phyloP scores from a whole-genome alignment of 2,113 vertebrate species.

The Callospermophilus lateralis region DNA sequence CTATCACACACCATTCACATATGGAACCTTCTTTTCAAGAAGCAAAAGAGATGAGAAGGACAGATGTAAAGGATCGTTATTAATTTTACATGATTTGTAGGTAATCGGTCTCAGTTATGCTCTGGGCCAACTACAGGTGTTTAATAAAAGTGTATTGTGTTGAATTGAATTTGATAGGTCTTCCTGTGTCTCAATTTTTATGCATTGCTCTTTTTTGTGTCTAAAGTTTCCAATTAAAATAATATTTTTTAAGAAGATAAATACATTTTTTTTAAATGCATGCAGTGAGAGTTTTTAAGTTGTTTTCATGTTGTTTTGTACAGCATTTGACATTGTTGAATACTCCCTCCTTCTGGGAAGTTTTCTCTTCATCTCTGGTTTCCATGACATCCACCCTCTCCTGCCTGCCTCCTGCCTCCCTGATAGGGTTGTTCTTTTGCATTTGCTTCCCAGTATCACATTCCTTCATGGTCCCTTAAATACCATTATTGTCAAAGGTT shows the following conservation, averaged over 20 bases:
- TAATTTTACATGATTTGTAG: background rate
- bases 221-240: background rate
- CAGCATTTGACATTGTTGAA: background rate
- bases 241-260: background rate
- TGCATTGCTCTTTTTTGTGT: background rate
- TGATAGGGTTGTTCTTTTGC: background rate
- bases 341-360: background rate
- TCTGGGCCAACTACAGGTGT: background rate
- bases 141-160: background rate
- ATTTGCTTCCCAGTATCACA: background rate
- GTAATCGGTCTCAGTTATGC: background rate
- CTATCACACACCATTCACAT: background rate
- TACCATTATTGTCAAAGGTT: background rate
- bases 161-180: background rate
- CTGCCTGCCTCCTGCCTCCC: background rate
- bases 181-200: background rate
- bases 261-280: background rate
- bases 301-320: slow-evolving; percentile 12
- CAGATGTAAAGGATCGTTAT: background rate
- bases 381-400: background rate
- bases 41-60: background rate
- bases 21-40: background rate
- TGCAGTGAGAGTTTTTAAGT: background rate
- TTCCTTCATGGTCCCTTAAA: background rate
- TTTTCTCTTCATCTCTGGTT: background rate